These are phyloP conservation scores for Limnephilus lunatus DNA, from an alignment of 2,888 invertebrate species.

Conservation along the genomic window DNA sequence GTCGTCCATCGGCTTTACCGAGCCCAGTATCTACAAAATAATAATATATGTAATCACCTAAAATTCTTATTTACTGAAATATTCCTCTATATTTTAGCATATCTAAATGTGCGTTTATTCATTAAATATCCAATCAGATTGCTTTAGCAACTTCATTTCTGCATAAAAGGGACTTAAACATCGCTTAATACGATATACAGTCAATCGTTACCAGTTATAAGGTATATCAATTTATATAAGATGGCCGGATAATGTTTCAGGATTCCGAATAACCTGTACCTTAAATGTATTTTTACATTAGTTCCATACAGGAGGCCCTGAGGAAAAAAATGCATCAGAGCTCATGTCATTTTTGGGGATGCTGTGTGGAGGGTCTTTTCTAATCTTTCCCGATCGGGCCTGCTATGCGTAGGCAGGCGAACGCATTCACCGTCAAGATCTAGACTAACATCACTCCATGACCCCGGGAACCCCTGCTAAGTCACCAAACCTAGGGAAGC, in stretches of 20 bases:
- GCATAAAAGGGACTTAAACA: background rate
- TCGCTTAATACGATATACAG: background rate
- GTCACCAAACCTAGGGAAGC: too few species aligned
- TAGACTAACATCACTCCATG: too few species aligned
- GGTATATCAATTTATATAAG: background rate
- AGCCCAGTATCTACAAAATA: background rate
- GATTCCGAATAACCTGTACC: background rate
- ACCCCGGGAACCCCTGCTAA: too few species aligned
- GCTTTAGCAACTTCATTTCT: constrained; percentile 30
- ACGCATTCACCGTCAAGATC: too few species aligned
- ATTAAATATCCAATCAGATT: background rate
- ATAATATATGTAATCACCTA: background rate
- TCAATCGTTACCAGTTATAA: background rate
- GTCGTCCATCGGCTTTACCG: background rate
- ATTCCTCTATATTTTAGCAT: background rate
- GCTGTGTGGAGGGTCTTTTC: too few species aligned
- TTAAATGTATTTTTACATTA: background rate
- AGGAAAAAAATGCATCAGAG: too few species aligned
- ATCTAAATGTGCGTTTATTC: background rate
- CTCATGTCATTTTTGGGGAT: too few species aligned
- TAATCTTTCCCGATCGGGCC: too few species aligned
- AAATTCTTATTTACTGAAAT: background rate
- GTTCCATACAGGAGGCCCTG: too few species aligned
- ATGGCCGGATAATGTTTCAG: background rate
- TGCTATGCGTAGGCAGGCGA: too few species aligned